Evolutionary conservation across 2,113 vertebrate species (phyloP).

Genomic region (Sclerurus mexicanus): DNA sequence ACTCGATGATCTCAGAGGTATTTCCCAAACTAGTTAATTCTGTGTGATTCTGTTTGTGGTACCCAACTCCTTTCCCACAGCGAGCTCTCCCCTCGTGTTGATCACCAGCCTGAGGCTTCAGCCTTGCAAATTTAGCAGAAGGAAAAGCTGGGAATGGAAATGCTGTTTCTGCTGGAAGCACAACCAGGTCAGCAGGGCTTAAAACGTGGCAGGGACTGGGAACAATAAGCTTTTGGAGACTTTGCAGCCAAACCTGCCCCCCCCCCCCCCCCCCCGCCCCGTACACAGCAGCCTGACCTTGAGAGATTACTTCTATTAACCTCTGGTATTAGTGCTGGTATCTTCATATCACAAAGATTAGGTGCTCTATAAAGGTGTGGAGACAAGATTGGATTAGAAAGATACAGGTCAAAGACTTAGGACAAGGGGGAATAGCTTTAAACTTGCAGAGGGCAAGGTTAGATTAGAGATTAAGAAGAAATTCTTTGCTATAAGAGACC

Average conservation of each 20-base stretch:
- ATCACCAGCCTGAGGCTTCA: background rate
- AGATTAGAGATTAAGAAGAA: background rate
- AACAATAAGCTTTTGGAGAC: background rate
- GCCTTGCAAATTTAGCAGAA: background rate
- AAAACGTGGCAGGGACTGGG: background rate
- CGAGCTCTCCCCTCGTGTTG: fast-evolving
- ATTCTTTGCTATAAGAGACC: background rate
- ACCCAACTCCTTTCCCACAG: background rate
- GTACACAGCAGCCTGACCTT: background rate
- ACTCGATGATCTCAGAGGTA: background rate
- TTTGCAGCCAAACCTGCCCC: background rate
- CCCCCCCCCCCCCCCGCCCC: too few species aligned
- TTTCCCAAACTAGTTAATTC: background rate
- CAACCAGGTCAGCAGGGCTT: background rate
- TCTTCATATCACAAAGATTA: slow-evolving; percentile 18
- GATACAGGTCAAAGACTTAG: background rate
- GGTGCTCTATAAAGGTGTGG: background rate
- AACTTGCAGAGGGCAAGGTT: background rate
- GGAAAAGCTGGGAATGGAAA: background rate
- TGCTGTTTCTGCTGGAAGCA: background rate
- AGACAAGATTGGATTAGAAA: background rate
- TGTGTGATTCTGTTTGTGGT: background rate
- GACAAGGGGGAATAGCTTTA: background rate
- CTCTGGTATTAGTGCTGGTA: background rate
- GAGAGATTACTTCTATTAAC: slow-evolving; percentile 11